phyloP scores from a whole-genome alignment of 2,888 invertebrate genomes.

The Thelaira solivaga region DNA sequence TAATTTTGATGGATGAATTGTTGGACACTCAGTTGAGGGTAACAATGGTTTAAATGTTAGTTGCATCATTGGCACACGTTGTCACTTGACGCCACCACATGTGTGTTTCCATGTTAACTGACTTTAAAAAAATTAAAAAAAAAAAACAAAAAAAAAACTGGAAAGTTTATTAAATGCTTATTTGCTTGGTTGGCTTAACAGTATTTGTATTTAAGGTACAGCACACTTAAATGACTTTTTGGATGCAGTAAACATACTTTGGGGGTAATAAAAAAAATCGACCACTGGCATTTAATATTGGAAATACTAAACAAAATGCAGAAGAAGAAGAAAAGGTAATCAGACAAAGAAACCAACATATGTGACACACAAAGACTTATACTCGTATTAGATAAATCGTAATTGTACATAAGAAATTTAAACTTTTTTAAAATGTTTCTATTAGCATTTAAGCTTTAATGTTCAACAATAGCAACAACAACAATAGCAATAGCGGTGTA shows the following conservation, averaged over 20 bases:
- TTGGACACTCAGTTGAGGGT: conserved; percentile 10
- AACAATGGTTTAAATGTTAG: conserved; percentile 57
- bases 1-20: conserved; percentile 41
- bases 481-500: conserved; percentile 9
- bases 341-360: conserved; percentile 10
- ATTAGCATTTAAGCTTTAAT: conserved; percentile 57
- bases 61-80: conserved; percentile 61
- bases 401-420: not conserved
- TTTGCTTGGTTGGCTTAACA: conserved; percentile 26
- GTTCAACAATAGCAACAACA: not conserved
- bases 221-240: conserved; percentile 34
- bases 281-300: conserved; percentile 53
- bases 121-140: too few relatives aligned
- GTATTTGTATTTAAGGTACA: conserved; percentile 39
- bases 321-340: not conserved
- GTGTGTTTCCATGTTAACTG: too few relatives aligned
- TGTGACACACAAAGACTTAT: conserved; percentile 11
- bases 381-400: not conserved
- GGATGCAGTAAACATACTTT: not conserved
- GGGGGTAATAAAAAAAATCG: conserved; percentile 2
- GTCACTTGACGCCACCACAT: conserved; percentile 50
- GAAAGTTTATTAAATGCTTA: not conserved
- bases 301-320: conserved; percentile 23
- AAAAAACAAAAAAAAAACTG: too few relatives aligned
- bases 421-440: conserved; percentile 51